Evolutionary conservation across 2,113 vertebrate species (phyloP).

Genomic region (Sitta europaea): DNA sequence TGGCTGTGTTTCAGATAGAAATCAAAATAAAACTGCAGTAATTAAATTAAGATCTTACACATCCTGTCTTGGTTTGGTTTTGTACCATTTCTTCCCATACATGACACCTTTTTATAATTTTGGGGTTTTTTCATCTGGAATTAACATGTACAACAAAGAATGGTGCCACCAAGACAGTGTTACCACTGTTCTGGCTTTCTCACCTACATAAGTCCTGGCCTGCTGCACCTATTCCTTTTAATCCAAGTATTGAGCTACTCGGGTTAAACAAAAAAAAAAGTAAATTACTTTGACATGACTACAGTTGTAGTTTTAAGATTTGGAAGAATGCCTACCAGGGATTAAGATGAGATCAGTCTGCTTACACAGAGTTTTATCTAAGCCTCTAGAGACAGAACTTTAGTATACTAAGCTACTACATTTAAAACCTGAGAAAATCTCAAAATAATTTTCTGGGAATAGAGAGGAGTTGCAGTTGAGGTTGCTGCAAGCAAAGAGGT

Average conservation of each 20-base stretch:
- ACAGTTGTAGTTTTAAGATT: neutral
- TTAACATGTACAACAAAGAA: neutral
- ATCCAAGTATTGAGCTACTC: neutral
- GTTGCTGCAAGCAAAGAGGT: neutral
- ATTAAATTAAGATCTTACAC: slow-evolving; percentile 66
- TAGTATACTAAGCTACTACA: neutral
- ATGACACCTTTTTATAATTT: neutral
- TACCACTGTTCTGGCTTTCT: neutral
- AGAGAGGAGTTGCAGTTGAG: neutral
- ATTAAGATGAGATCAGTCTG: neutral
- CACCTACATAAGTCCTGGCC: neutral
- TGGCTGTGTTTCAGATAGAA: slow-evolving; percentile 49
- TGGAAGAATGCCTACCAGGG: neutral
- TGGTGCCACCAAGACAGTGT: neutral
- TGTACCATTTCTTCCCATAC: neutral
- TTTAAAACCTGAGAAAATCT: neutral
- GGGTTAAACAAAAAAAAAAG: neutral
- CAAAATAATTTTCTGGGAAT: neutral
- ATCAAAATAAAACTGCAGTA: slow-evolving; percentile 66
- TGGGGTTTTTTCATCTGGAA: neutral
- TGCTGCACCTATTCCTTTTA: neutral
- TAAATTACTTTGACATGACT: neutral
- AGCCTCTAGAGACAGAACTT: neutral
- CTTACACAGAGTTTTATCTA: neutral
- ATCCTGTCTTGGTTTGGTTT: slow-evolving; percentile 12